Conservation (phyloP, 2,797 vertebrate genomes). For the Catostomus latipinnis region DNA sequence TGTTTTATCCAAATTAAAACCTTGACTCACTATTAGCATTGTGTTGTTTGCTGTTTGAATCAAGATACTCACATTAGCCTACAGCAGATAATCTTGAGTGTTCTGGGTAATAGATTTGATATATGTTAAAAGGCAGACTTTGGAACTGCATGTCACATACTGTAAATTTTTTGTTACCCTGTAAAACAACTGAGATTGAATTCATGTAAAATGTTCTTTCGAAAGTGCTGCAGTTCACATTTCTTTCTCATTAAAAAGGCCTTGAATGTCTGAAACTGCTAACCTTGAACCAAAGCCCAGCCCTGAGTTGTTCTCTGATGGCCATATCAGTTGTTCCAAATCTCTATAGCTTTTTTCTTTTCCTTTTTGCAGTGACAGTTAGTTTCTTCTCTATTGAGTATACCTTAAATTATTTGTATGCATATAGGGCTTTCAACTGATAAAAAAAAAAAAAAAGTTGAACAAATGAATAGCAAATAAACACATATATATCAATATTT, state of each 20-base stretch:
- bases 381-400: background rate
- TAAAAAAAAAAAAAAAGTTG: no score
- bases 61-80: no score
- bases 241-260: slow-evolving; percentile 8
- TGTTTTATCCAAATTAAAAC: background rate
- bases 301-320: slow-evolving; percentile 1
- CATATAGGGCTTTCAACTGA: background rate
- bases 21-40: background rate
- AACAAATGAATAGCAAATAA: no score
- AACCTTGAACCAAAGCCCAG: slow-evolving; percentile 3
- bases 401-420: background rate
- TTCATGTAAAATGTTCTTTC: background rate
- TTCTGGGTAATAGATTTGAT: no score
- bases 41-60: background rate
- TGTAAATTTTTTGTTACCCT: background rate
- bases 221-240: slow-evolving; percentile 23
- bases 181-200: background rate
- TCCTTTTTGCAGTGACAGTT: background rate
- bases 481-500: no score
- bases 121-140: no score
- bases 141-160: background rate
- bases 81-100: background rate
- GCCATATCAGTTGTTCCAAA: background rate
- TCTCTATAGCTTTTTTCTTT: background rate
- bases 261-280: slow-evolving; percentile 6